These are phyloP conservation scores for Neolamprologus brichardi DNA, from an alignment of 2,113 vertebrate species.

Conservation along the genomic window DNA sequence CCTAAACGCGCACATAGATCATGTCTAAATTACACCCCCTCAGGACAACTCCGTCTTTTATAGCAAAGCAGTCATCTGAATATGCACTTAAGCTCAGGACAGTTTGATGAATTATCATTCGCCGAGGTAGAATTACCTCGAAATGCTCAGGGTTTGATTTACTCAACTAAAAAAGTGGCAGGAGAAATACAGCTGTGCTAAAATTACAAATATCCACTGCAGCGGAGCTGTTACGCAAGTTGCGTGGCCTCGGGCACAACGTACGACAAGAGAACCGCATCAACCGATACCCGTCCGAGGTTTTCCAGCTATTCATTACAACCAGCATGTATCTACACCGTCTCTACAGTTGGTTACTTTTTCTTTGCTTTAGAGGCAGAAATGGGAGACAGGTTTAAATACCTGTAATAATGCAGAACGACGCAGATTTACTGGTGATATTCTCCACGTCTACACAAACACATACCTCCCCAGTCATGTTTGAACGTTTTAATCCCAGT, in stretches of 20 bases:
- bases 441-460: neutral
- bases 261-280: neutral
- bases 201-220: neutral
- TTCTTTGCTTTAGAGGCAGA: neutral
- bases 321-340: neutral
- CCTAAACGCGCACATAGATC: neutral
- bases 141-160: neutral
- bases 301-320: neutral
- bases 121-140: neutral
- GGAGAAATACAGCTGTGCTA: neutral
- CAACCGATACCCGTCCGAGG: neutral
- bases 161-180: neutral
- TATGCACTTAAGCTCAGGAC: neutral
- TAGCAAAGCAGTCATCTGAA: conserved; percentile 6
- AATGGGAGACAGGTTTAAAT: neutral
- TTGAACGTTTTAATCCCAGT: neutral
- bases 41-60: neutral
- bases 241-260: neutral
- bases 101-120: conserved; percentile 21
- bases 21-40: conserved; percentile 9
- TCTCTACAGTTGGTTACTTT: neutral
- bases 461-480: neutral
- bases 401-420: neutral
- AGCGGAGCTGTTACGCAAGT: neutral
- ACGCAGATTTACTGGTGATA: neutral